Percentiles rank a stretch among this genome's conserved stretches.
Conservation (phyloP, 2,888 invertebrate genomes). For the Cephus pygmeus region DNA sequence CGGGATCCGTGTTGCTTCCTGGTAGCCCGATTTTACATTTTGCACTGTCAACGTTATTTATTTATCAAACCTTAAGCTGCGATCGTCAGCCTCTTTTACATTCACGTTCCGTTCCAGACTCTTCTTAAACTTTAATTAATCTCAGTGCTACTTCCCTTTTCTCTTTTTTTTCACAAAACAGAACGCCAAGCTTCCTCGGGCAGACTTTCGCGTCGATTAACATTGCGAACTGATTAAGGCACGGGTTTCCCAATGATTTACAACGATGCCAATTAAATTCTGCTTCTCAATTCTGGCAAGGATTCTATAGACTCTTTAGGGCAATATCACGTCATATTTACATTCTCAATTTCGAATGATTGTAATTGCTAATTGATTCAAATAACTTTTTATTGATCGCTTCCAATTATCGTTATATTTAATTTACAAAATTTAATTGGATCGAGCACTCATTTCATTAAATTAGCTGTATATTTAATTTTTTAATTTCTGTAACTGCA, state of each 20-base stretch:
- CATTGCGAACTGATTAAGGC: conserved; percentile 17
- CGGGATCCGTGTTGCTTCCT: no score
- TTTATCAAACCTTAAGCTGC: neutral
- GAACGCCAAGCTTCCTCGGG: neutral
- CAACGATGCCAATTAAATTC: conserved; percentile 35
- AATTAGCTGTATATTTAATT: neutral
- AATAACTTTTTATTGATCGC: neutral
- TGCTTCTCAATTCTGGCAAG: neutral
- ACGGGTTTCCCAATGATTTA: conserved; percentile 22
- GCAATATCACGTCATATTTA: no score
- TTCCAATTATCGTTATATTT: neutral
- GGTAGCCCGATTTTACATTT: neutral
- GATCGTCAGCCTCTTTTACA: neutral
- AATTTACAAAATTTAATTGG: neutral
- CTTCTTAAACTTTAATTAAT: conserved; percentile 5
- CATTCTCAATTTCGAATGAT: no score
- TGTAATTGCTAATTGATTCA: neutral
- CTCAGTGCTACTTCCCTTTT: neutral
- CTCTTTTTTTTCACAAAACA: neutral
- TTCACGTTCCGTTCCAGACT: neutral
- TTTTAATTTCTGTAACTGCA: neutral
- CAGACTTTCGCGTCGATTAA: conserved; percentile 27
- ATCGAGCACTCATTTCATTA: neutral
- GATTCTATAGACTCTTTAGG: no score
- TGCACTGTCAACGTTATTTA: neutral